Evolutionary conservation across 2,113 vertebrate genomes (phyloP), one percentile per base, ranked within the genome.

Genomic region (Aegotheles bennettii): DNA sequence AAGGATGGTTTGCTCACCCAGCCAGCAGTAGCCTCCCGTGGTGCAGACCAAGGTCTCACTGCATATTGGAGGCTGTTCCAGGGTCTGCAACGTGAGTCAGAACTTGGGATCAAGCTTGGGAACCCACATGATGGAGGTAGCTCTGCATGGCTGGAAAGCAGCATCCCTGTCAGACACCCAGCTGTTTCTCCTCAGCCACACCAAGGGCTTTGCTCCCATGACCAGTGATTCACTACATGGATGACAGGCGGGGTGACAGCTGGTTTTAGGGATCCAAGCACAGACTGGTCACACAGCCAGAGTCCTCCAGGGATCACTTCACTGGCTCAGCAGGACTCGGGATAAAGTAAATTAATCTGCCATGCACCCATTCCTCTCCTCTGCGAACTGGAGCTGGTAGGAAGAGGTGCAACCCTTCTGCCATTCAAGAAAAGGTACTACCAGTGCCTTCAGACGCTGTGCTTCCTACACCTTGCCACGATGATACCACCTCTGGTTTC

Each of bases 31-130:
- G n/a, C 25, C 29, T 63, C 57, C 35, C 6, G 0, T 18, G 18
- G 17, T 1, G 1, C 69, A 74, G 43, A 45, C 14, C 48, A 80
- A 36, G 60, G 43, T 45, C 38, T 60, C 1, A 0, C 16, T 21
- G 19, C 28, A 54, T 2, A 0, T 3, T 33, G 31, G 54, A 42
- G 26, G 47, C 63, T 12, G 1, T 21, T 82, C 33, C 60, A 43
- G 33, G 8, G 31, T 31, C 63, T 76, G 0, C 0, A 0, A 64
- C 31, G 23, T 2, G 1, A 2, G 3, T n/a, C 69, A 60, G 38
- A 60, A 51, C 45, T 67, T 38, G 24, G 38, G 60, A 51, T 75
- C 40, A 63, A 77, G 42, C 47, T 42, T 2, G 2, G 42, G 31
- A 60, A 60, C 42, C 35, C 31, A 25, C 5, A 61, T 40, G n/a